Percentiles rank a stretch among this genome's conserved stretches.
Evolutionary conservation across 1,140 invertebrate genomes (phyloP).

Genomic region (Hydropsyche tenuis): DNA sequence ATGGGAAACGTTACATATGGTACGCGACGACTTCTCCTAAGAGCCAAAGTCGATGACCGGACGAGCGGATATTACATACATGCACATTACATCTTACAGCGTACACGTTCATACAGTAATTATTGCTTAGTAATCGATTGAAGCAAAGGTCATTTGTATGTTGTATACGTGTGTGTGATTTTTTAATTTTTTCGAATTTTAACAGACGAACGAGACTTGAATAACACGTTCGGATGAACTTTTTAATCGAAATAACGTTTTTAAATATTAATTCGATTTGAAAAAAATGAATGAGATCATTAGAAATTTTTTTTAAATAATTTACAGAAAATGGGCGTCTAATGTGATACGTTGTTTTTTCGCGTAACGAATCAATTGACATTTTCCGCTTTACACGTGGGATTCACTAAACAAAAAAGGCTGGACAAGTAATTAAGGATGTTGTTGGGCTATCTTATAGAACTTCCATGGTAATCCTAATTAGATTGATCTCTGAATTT

Average conservation of each 20-base stretch:
- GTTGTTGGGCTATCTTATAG: not conserved
- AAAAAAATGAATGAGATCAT: too few species aligned
- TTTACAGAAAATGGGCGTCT: too few species aligned
- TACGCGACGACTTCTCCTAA: not conserved
- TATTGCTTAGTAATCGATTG: conserved; percentile 10
- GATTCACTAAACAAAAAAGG: not conserved
- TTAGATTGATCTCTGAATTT: not conserved
- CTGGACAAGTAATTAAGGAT: conserved; percentile 1
- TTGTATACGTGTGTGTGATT: not conserved
- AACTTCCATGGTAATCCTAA: not conserved
- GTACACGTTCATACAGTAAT: not conserved
- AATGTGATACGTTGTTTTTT: too few species aligned
- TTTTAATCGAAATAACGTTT: too few species aligned
- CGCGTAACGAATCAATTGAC: not conserved
- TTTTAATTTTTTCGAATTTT: too few species aligned
- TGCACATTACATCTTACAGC: not conserved
- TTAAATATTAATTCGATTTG: too few species aligned
- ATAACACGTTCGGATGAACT: too few species aligned
- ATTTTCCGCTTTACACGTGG: not conserved
- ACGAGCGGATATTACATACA: conserved; percentile 16
- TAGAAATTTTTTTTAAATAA: too few species aligned
- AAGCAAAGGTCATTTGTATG: not conserved
- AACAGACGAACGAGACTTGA: too few species aligned
- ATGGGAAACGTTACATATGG: conserved; percentile 18
- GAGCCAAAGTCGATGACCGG: conserved; percentile 5